Evolutionary conservation across 2,797 vertebrate genomes (phyloP), one percentile per base, ranked within the genome.

Genomic region (Acanthurus lineatus): DNA sequence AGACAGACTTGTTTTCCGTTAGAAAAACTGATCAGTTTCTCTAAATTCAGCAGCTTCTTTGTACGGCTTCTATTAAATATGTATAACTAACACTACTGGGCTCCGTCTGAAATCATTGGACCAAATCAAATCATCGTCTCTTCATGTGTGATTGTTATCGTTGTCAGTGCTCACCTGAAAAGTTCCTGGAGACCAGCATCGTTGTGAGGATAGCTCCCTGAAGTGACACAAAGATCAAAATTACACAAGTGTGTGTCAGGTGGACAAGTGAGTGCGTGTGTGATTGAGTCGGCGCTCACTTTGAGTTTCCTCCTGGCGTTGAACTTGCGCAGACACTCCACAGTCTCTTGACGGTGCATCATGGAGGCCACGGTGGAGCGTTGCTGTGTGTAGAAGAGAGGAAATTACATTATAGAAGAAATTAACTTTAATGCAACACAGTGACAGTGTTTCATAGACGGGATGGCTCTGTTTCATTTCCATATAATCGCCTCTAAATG

Each of bases 261-360:
- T 14, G 35, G 42, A 9, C 59, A 65, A 86, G 84, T 69, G 16
- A 11, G 9, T 45, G 42, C 58, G 44, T 48, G 3, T n/a, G 32
- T 16, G 28, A 38, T 11, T 38, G 63, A 67, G 28, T 61, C 15
- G 0, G 9, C 11, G 9, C 90, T 89, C 73, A 98, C 98, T 94
- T 99, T 99, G 77, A 99, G 96, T 94, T 99, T 99, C 85, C 98
- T 97, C 84, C 98, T 96, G 88, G 98, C 98, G 9, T 99, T 99
- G 94, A 99, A 99, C 92, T 99, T 99, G 81, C 98, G 96, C 90
- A 99, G 96, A 91, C 98, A 99, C 87, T 99, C 98, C 79, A 99
- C 98, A 0, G 98, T 99, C 95, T 99, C 98, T 88, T 99, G 98
- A 68, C 98, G 97, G 89, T 99, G 98, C 97, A 99, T 98, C 98